Evolutionary conservation across 2,888 invertebrate species (phyloP).

Genomic region (Eupithecia subfuscata): DNA sequence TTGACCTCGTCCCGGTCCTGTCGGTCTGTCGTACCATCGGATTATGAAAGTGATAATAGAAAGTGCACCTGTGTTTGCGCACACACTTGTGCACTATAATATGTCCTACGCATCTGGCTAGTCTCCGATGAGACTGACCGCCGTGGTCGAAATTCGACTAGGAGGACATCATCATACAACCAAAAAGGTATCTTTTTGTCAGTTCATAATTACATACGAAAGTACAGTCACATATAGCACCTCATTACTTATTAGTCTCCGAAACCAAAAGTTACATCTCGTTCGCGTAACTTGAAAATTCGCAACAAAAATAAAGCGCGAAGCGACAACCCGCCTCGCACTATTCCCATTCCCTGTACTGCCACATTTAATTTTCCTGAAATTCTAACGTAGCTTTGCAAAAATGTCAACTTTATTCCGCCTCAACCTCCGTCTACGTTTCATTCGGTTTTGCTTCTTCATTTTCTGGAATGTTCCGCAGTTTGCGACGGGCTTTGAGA

Average conservation of each 20-base stretch:
- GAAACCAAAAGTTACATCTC: constrained; percentile 18
- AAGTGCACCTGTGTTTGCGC: too few species aligned
- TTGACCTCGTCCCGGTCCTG: too few species aligned
- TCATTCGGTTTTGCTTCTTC: constrained; percentile 78
- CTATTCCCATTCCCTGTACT: constrained; percentile 82
- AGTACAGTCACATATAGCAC: constrained; percentile 21
- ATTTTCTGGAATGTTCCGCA: constrained; percentile 80
- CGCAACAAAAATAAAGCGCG: constrained; percentile 64
- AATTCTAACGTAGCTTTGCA: constrained; percentile 83
- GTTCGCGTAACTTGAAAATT: constrained; percentile 49
- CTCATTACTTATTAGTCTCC: constrained; percentile 19
- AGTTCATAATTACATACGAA: background rate
- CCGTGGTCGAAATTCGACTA: too few species aligned
- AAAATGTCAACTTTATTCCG: constrained; percentile 84
- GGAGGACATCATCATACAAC: background rate
- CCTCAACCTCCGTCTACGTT: constrained; percentile 78
- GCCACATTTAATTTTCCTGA: constrained; percentile 84
- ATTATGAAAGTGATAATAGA: too few species aligned
- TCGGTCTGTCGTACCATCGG: too few species aligned
- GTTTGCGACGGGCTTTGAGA: constrained; percentile 81
- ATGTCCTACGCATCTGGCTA: too few species aligned
- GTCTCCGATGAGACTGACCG: too few species aligned
- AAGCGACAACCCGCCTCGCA: constrained; percentile 57
- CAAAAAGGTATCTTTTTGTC: background rate
- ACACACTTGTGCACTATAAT: too few species aligned